phyloP scores from a whole-genome alignment of 2,113 vertebrate species.

The Crotalus horridus region DNA sequence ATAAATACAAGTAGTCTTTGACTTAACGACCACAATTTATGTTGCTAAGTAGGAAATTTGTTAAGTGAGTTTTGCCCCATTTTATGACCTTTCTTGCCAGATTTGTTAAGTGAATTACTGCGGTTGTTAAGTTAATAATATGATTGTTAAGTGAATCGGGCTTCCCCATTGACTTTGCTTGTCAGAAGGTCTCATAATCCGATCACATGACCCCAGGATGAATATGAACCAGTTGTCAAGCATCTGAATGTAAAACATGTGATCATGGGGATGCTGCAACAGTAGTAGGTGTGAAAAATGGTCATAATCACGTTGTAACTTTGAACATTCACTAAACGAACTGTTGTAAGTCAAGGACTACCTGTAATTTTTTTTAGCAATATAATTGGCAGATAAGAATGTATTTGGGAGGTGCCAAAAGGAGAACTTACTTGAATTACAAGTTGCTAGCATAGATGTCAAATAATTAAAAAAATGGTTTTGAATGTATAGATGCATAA shows the following conservation, averaged over 20 bases:
- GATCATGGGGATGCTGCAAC: not conserved
- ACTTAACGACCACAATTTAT: not conserved
- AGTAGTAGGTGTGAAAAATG: not conserved
- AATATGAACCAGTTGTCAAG: not conserved
- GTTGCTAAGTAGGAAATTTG: not conserved
- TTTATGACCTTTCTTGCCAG: not conserved
- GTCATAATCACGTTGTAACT: not conserved
- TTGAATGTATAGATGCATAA: not conserved
- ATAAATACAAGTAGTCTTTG: not conserved
- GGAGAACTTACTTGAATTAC: slow-evolving; percentile 20
- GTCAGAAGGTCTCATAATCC: not conserved
- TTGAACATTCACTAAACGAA: not conserved
- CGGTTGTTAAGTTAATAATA: not conserved
- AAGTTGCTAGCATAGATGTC: not conserved
- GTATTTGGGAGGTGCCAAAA: not conserved
- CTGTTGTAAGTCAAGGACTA: not conserved
- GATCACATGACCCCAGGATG: not conserved
- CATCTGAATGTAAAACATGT: not conserved
- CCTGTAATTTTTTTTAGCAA: not conserved
- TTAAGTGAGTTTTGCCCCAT: not conserved
- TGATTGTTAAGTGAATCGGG: not conserved
- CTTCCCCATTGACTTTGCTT: not conserved
- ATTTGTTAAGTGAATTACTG: not conserved
- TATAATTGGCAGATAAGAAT: not conserved
- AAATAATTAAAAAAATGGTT: not conserved